Conservation (phyloP, 2,113 vertebrate genomes). For the Pseudonaja textilis region DNA sequence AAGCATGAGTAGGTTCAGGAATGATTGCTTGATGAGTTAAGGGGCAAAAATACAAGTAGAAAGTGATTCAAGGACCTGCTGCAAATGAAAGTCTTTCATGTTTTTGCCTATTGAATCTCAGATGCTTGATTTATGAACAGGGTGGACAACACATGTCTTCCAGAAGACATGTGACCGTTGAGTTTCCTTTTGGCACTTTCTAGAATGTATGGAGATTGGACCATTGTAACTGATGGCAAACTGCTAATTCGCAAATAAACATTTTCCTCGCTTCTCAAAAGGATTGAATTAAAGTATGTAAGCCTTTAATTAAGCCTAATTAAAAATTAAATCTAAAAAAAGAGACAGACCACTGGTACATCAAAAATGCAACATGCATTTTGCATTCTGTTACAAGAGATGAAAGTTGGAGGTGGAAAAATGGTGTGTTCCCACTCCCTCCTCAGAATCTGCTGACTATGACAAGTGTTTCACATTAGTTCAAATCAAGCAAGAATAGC, state of each 20-base stretch:
- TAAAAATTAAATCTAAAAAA: not conserved
- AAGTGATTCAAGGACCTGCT: not conserved
- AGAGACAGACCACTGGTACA: not conserved
- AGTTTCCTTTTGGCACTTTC: not conserved
- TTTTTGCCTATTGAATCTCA: no score
- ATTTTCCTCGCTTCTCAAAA: not conserved
- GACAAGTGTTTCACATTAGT: not conserved
- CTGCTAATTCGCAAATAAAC: not conserved
- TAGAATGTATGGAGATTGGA: not conserved
- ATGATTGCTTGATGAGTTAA: not conserved
- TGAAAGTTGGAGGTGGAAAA: not conserved
- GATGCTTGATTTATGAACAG: no score
- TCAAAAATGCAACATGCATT: not conserved
- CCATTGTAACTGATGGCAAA: not conserved
- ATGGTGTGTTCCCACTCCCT: not conserved
- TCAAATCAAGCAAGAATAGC: no score
- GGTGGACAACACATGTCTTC: no score
- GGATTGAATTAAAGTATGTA: not conserved
- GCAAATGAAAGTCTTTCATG: no score
- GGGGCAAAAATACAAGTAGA: not conserved
- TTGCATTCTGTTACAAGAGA: not conserved
- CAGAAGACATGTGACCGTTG: no score
- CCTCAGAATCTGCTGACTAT: not conserved
- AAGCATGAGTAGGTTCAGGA: not conserved
- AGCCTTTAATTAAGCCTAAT: no score